Percentiles rank a stretch among this genome's conserved stretches.
These are phyloP conservation scores for Poecilia wingei DNA, from an alignment of 2,797 vertebrate species.

Conservation along the genomic window DNA sequence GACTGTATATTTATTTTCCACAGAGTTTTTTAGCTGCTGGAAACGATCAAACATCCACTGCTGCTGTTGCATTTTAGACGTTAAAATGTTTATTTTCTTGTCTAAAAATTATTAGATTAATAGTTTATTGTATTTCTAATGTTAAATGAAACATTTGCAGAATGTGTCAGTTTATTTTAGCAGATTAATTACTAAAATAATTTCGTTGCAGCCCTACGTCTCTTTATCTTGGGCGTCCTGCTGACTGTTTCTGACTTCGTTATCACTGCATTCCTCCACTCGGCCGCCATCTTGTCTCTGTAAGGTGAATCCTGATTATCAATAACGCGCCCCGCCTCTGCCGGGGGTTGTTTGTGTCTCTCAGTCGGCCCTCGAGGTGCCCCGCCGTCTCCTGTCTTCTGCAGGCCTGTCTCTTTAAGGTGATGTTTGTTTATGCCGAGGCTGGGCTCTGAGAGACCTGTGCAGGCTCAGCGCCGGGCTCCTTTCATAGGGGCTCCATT, in stretches of 20 bases:
- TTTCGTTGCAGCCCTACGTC: background rate
- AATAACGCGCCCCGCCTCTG: constrained; percentile 19
- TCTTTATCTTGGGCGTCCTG: background rate
- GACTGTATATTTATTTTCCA: too few species aligned
- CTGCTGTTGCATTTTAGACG: too few species aligned
- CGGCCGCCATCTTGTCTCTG: constrained; percentile 17
- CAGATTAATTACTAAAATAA: too few species aligned
- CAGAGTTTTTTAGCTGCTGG: too few species aligned
- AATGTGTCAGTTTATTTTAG: too few species aligned
- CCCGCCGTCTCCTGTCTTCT: constrained; percentile 61
- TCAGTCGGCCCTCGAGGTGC: constrained; percentile 44
- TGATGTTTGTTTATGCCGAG: constrained; percentile 77
- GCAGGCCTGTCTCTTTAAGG: constrained; percentile 82
- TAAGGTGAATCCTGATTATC: constrained; percentile 41
- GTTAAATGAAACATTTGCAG: too few species aligned
- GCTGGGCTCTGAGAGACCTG: constrained; percentile 75
- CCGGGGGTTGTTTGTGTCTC: constrained; percentile 45
- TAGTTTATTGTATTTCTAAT: too few species aligned
- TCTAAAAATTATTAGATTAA: too few species aligned
- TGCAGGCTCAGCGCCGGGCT: constrained; percentile 77
- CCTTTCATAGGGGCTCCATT: constrained; percentile 84
- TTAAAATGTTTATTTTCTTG: too few species aligned
- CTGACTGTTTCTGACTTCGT: constrained; percentile 19
- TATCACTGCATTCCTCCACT: constrained; percentile 9
- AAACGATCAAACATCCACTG: too few species aligned